Conservation (phyloP, 2,888 invertebrate genomes). For the Carpatolechia fugitivella region DNA sequence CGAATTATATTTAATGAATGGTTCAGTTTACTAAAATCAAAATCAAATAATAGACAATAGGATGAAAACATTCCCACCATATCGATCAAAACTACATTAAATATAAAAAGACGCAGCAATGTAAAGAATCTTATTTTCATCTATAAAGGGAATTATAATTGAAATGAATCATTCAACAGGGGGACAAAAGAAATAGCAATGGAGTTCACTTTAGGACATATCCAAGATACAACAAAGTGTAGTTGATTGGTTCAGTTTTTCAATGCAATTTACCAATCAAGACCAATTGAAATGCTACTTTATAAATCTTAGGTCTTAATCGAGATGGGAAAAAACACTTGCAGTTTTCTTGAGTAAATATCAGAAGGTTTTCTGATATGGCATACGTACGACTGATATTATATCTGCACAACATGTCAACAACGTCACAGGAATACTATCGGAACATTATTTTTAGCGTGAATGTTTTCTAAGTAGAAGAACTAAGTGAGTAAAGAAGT, state of each 20-base stretch:
- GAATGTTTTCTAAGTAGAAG: no score
- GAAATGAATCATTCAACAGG: slow-evolving; percentile 7
- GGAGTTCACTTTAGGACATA: neutral
- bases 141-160: slow-evolving; percentile 7
- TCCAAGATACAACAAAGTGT: slow-evolving; percentile 5
- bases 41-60: no score
- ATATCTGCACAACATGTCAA: no score
- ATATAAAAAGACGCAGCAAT: neutral
- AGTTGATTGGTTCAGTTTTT: slow-evolving; percentile 12
- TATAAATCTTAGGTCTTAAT: slow-evolving; percentile 11
- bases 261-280: slow-evolving; percentile 13
- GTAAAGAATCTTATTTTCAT: slow-evolving; percentile 1
- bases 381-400: no score
- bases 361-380: no score
- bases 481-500: no score
- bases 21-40: no score
- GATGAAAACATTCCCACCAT: neutral
- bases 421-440: no score
- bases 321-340: neutral
- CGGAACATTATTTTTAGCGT: no score
- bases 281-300: slow-evolving; percentile 13
- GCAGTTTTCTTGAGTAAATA: neutral
- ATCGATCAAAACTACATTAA: neutral
- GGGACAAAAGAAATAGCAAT: slow-evolving; percentile 8
- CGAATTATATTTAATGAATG: no score